Base-by-base conservation (phyloP, 1,140 invertebrate species). In the Zaprionus vittiger region DNA sequence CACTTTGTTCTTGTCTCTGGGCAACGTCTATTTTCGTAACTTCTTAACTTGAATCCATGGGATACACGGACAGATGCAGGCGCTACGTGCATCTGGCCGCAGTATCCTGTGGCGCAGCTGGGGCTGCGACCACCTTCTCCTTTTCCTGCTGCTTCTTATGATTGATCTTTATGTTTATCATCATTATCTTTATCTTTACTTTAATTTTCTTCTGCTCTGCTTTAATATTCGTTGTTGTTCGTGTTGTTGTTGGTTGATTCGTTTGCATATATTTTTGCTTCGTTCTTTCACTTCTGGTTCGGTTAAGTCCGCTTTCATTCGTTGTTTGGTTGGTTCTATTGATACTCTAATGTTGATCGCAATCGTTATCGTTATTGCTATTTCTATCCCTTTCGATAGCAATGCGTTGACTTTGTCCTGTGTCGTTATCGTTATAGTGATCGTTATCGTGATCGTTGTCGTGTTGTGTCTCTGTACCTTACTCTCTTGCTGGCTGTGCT, bases 1-100 rank as follows among this genome's bases (percentile, higher is more conserved):
- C 75, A 73, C 75, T 77, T 77, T 77, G 75, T 73, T 57, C 75
- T 77, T 77, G 75, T 77, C 75, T 22, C 49, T 67, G 62, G 63
- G 70, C 75, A 77, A 77, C 70, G 56, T 49, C 75, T 73, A 77
- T 77, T 77, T 73, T 52, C 49, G 34, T 73, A 38, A 65, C 37
- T 62, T 73, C 22, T 41, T 56, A 57, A 73, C 70, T 77, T 77
- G 62, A 63, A 77, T 73, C 75, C 70, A 68, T 63, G 64, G 57
- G 75, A 34, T 59, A 77, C 60, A 59, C 75, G n/a, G 15, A 12
- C 63, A 57, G 26, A 44, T 26, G 64, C 75, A 77, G 63, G 34
- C 54, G 71, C 71, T 34, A 77, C 70, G 57, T 77, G 75, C 75
- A 41, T 54, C 70, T 4, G 54, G 12, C 34, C 59, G 64, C 74